Base-by-base conservation (phyloP, 2,888 invertebrate species). In the Brassicogethes aeneus region DNA sequence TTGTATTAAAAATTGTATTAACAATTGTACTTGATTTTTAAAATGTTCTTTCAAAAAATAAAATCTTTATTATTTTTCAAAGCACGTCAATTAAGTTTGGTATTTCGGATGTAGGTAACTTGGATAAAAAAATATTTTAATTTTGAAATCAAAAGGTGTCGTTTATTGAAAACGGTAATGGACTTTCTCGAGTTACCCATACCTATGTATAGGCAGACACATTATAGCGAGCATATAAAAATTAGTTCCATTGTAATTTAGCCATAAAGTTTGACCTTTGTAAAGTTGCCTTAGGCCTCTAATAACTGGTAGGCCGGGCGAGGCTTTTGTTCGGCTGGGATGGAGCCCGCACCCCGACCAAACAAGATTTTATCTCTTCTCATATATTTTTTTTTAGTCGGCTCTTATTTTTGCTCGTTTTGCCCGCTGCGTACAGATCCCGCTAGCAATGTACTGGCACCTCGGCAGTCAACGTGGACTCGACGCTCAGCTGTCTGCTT, bases 361-460 rank as follows among this genome's bases (percentile, higher is more conserved):
- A n/a, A 63, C 62, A 59, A 65, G 66, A 67, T 68, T 66, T 66
- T 66, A 66, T 66, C 66, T 63, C 53, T 57, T 58, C 63, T 61
- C 61, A 61, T 62, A 62, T 64, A 64, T 62, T 61, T 65, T 64
- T 65, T 64, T 64, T 66, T 55, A 62, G 64, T 64, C 64, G 64
- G 63, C 64, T 65, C 65, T 66, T 64, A 67, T 67, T 68, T 68
- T 68, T 68, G 66, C 66, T 65, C 64, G 66, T 66, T 66, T 53
- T 62, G 65, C 64, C 62, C 61, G 65, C 62, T 66, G 62, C 65
- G 65, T 65, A 64, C 62, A 63, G 61, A 63, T 61, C 62, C 62
- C 58, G 62, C 65, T 60, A 65, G 65, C 64, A 58, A 62, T 66
- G 65, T 65, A 61, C 65, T 65, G 64, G 67, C 68, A 68, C 69